Percentiles rank a stretch among this genome's conserved stretches.
Conservation (phyloP, 1,140 invertebrate species). For the Meloidogyne floridensis region DNA sequence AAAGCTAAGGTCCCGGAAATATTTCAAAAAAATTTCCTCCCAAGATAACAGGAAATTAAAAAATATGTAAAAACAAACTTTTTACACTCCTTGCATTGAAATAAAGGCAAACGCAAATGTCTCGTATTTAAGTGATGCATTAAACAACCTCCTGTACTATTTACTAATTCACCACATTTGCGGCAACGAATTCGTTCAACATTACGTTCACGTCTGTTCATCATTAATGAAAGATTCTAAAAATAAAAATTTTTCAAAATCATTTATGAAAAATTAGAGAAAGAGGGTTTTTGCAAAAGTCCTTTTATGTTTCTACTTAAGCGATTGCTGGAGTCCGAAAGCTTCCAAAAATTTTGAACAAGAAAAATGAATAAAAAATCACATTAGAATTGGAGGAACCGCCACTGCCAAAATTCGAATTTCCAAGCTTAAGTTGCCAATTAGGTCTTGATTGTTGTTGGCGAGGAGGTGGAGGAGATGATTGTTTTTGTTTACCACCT, state of each 20-base stretch:
- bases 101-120: constrained; percentile 39
- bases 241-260: neutral
- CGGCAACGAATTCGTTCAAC: constrained; percentile 36
- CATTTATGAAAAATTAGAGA: no score
- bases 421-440: neutral
- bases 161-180: constrained; percentile 38
- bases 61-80: constrained; percentile 14
- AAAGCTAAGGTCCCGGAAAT: no score
- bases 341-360: no score
- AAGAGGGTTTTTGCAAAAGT: no score
- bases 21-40: no score
- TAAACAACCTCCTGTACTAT: constrained; percentile 33
- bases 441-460: neutral
- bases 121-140: constrained; percentile 41
- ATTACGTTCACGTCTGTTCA: constrained; percentile 25
- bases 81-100: constrained; percentile 32
- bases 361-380: neutral
- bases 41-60: neutral
- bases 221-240: neutral
- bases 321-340: no score
- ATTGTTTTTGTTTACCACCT: constrained; percentile 17
- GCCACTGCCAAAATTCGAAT: neutral
- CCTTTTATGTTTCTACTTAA: no score
- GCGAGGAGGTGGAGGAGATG: neutral
- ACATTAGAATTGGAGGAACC: neutral